Percentiles rank a stretch among this genome's conserved stretches.
Conservation (phyloP, 2,888 invertebrate species). For the Norana najaformis region DNA sequence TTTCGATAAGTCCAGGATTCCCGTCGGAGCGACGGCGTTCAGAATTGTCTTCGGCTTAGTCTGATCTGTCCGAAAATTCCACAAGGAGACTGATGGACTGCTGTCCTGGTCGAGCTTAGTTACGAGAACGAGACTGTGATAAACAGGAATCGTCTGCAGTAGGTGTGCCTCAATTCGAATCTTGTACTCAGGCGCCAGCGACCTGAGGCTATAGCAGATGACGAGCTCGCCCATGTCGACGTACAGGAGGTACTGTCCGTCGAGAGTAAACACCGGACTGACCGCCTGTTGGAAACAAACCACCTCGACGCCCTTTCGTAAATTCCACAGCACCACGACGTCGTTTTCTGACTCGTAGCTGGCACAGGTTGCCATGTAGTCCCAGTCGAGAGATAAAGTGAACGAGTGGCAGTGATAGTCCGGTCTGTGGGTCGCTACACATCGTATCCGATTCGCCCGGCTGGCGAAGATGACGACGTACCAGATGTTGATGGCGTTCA, state of each 20-base stretch:
- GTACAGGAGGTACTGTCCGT: constrained; percentile 39
- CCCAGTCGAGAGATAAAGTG: constrained; percentile 37
- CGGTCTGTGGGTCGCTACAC: constrained; percentile 26
- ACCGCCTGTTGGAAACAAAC: constrained; percentile 32
- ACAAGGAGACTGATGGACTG: constrained; percentile 24
- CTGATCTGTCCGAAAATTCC: constrained; percentile 32
- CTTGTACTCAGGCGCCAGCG: constrained; percentile 19
- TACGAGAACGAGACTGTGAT: constrained; percentile 35
- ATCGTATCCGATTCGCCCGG: constrained; percentile 15
- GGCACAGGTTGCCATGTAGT: constrained; percentile 37
- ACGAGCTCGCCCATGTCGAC: constrained; percentile 32
- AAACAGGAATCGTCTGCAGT: constrained; percentile 33
- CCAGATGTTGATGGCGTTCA: constrained; percentile 37
- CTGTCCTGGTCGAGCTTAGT: constrained; percentile 22
- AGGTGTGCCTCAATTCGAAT: constrained; percentile 28
- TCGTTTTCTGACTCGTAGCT: constrained; percentile 14
- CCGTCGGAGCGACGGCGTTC: constrained; percentile 28
- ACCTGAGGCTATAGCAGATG: constrained; percentile 36
- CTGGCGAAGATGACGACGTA: constrained; percentile 38
- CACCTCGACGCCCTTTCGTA: constrained; percentile 25
- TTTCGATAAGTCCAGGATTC: constrained; percentile 43
- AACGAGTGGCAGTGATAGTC: constrained; percentile 40
- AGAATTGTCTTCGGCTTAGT: not conserved
- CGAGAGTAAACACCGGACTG: constrained; percentile 43
- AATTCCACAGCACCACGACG: constrained; percentile 17